A percentile compares a stretch with the other conserved stretches of the same genome.
Conservation (phyloP, 2,113 vertebrate genomes). For the Triplophysa dalaica region DNA sequence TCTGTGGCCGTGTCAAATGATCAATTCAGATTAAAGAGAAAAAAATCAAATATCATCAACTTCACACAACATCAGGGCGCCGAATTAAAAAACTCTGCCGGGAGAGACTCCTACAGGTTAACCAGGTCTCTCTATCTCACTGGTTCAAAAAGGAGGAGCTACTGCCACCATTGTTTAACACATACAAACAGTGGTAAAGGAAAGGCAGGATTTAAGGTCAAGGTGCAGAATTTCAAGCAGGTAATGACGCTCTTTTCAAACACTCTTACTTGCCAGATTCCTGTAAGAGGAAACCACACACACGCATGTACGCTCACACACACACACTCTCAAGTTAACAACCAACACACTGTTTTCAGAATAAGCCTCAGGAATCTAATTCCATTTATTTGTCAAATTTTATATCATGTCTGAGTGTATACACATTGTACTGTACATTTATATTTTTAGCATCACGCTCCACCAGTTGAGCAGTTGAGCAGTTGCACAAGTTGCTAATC, state of each 20-base stretch:
- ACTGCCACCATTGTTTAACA: not conserved
- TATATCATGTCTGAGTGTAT: not conserved
- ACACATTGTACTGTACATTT: not conserved
- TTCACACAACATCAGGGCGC: not conserved
- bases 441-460: not conserved
- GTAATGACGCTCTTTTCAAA: slow-evolving; percentile 46
- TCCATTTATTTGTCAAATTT: not conserved
- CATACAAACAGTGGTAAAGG: slow-evolving; percentile 3
- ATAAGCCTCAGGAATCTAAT: not conserved
- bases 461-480: not conserved
- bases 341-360: slow-evolving; percentile 4
- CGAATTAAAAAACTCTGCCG: not conserved
- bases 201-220: slow-evolving; percentile 26
- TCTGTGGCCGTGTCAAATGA: not conserved
- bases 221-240: slow-evolving; percentile 52
- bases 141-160: slow-evolving; percentile 41
- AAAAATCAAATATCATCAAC: not conserved
- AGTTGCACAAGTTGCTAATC: not conserved
- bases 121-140: slow-evolving; percentile 9
- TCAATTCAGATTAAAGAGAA: not conserved
- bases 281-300: slow-evolving; percentile 29
- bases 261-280: slow-evolving; percentile 26
- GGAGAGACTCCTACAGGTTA: not conserved
- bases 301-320: not conserved
- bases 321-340: slow-evolving; percentile 14